Evolutionary conservation across 2,113 vertebrate species (phyloP).

Genomic region (Ursus arctos): DNA sequence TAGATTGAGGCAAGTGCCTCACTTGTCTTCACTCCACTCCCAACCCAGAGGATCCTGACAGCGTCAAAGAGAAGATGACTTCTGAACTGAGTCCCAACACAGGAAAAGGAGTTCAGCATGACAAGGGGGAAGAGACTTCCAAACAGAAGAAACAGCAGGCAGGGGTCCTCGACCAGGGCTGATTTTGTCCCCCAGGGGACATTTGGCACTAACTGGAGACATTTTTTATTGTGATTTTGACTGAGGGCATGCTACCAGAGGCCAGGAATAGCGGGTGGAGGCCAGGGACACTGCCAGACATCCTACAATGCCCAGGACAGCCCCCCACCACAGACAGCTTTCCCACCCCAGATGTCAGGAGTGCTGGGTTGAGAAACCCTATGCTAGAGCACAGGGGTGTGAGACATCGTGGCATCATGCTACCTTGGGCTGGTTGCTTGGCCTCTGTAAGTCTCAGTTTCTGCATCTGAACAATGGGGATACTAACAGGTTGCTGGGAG

Average conservation of each 20-base stretch:
- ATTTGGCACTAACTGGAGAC: not conserved
- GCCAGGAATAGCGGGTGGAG: not conserved
- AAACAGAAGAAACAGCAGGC: not conserved
- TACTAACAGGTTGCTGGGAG: rapidly evolving
- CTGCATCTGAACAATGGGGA: not conserved
- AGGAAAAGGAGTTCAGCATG: not conserved
- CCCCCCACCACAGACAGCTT: not conserved
- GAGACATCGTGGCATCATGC: not conserved
- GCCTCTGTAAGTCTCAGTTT: not conserved
- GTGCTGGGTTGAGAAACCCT: rapidly evolving
- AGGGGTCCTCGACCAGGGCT: not conserved
- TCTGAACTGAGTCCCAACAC: not conserved
- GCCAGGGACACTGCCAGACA: not conserved
- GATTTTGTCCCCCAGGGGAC: not conserved
- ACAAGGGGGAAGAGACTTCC: not conserved
- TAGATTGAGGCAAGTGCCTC: not conserved
- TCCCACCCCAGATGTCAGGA: not conserved
- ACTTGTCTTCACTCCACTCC: not conserved
- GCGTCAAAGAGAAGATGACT: not conserved
- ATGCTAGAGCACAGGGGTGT: not conserved
- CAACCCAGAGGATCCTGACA: not conserved
- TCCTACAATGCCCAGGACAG: too few species aligned
- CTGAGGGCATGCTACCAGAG: not conserved
- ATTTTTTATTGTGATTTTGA: not conserved
- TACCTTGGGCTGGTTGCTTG: not conserved